These are phyloP conservation scores for Fundulus diaphanus DNA, from an alignment of 2,797 vertebrate genomes.

Conservation along the genomic window DNA sequence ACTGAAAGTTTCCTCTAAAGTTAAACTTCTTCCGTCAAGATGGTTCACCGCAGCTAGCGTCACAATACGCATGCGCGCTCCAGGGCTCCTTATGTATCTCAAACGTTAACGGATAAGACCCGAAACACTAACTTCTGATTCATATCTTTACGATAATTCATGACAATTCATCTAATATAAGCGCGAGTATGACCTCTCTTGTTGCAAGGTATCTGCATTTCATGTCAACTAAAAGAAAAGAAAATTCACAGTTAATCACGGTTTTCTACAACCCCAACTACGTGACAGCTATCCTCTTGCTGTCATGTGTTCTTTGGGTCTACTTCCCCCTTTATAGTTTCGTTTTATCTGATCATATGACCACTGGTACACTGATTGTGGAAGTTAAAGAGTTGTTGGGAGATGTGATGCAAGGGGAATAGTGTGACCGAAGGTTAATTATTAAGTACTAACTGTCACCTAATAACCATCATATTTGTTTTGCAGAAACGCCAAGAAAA, in stretches of 20 bases:
- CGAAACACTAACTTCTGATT: background rate
- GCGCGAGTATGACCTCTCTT: too few relatives aligned
- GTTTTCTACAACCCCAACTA: background rate
- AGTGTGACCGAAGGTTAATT: background rate
- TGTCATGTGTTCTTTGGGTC: background rate
- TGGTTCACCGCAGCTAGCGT: rapidly evolving
- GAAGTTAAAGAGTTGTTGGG: background rate
- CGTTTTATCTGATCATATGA: constrained; percentile 55
- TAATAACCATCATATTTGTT: background rate
- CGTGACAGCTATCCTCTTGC: rapidly evolving
- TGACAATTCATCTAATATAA: background rate
- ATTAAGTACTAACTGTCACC: too few relatives aligned
- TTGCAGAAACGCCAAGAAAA: background rate
- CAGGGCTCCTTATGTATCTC: background rate
- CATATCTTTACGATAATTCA: background rate
- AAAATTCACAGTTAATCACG: background rate
- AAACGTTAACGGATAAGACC: background rate
- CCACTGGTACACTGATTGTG: background rate
- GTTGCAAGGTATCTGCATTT: too few relatives aligned
- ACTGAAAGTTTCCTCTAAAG: constrained; percentile 30
- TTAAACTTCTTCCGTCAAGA: constrained; percentile 34
- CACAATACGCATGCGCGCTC: constrained; percentile 6
- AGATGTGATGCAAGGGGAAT: background rate
- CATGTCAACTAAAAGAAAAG: background rate
- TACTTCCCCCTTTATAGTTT: constrained; percentile 31